These are phyloP conservation scores for Pantala flavescens DNA, from an alignment of 1,140 invertebrate genomes.

Conservation along the genomic window DNA sequence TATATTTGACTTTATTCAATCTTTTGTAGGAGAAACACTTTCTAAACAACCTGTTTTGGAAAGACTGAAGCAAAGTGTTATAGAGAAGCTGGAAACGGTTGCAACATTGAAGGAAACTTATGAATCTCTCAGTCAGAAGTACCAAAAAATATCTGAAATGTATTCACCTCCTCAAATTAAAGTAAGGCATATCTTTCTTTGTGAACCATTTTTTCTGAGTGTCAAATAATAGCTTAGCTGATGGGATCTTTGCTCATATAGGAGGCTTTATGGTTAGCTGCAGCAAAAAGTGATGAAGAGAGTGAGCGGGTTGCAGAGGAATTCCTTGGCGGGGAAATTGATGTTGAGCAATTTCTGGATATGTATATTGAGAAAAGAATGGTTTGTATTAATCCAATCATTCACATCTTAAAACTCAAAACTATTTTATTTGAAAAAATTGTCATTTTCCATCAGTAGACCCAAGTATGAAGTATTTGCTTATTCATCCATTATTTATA, in stretches of 20 bases:
- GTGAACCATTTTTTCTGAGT: conserved; percentile 22
- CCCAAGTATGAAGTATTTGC: not conserved
- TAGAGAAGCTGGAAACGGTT: conserved; percentile 49
- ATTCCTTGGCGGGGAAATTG: conserved; percentile 60
- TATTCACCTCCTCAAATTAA: conserved; percentile 62
- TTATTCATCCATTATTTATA: too few relatives aligned
- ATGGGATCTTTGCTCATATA: conserved; percentile 22
- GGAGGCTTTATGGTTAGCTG: conserved; percentile 44
- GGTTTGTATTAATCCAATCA: conserved; percentile 21
- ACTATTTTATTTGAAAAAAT: not conserved
- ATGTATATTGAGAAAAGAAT: conserved; percentile 57
- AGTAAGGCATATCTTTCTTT: conserved; percentile 35
- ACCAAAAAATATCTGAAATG: conserved; percentile 56
- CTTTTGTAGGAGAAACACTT: conserved; percentile 57
- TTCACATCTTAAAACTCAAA: not conserved
- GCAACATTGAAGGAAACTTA: conserved; percentile 57
- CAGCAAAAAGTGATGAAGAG: conserved; percentile 56
- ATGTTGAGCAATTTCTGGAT: conserved; percentile 60
- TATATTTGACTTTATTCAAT: conserved; percentile 25
- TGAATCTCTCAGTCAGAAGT: conserved; percentile 53
- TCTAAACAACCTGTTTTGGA: conserved; percentile 52
- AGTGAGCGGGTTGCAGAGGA: conserved; percentile 63
- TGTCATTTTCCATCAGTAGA: not conserved
- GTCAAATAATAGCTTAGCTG: not conserved
- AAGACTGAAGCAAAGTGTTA: conserved; percentile 47